These are phyloP conservation scores for Sphenodon punctatus DNA, from an alignment of 2,797 vertebrate species.

Conservation along the genomic window DNA sequence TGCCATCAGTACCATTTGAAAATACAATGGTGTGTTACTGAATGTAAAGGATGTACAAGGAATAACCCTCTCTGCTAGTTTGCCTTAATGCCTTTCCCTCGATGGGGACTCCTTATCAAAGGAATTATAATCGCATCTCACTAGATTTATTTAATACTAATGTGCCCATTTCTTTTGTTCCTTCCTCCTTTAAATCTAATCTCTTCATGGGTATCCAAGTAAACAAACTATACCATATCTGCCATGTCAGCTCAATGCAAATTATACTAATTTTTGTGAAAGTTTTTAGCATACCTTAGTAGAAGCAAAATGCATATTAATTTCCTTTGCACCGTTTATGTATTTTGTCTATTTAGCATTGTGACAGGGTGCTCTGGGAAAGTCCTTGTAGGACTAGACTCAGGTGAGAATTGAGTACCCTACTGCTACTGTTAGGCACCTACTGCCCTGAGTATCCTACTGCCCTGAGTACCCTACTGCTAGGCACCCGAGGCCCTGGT, in stretches of 20 bases:
- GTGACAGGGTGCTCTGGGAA: too few relatives aligned
- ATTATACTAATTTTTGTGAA: too few relatives aligned
- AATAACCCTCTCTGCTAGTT: not conserved
- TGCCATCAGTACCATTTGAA: not conserved
- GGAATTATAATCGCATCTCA: not conserved
- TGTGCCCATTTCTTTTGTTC: not conserved
- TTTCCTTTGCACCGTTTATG: too few relatives aligned
- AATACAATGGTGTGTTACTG: not conserved
- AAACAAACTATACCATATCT: not conserved
- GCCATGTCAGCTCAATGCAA: not conserved
- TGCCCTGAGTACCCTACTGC: too few relatives aligned
- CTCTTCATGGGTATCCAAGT: not conserved
- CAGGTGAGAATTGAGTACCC: too few relatives aligned
- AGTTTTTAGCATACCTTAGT: too few relatives aligned
- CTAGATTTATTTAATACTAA: not conserved
- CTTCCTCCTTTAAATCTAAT: not conserved
- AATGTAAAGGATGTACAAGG: not conserved
- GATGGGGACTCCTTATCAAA: not conserved
- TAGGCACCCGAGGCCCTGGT: too few relatives aligned
- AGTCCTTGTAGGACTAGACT: too few relatives aligned
- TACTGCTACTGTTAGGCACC: too few relatives aligned
- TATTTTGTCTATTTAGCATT: too few relatives aligned
- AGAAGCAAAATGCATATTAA: too few relatives aligned
- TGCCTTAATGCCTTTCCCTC: not conserved
- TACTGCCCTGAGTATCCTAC: too few relatives aligned